phyloP scores from a whole-genome alignment of 1,140 invertebrate species.

The Cyphomyrmex costatus region DNA sequence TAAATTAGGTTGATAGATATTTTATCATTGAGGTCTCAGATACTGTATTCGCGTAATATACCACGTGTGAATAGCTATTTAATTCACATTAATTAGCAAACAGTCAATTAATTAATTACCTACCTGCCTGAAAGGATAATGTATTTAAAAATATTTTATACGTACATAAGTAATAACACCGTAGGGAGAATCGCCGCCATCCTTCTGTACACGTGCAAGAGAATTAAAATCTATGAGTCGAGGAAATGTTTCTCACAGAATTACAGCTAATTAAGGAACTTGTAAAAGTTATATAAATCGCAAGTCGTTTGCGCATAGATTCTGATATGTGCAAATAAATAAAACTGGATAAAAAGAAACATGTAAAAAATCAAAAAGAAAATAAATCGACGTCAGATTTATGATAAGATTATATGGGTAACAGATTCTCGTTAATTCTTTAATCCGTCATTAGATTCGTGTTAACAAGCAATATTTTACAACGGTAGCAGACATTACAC shows the following conservation, averaged over 20 bases:
- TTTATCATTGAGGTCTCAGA: conserved; percentile 18
- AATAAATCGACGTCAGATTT: conserved; percentile 1
- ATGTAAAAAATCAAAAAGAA: not conserved
- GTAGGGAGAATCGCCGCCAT: not conserved
- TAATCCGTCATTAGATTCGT: conserved; percentile 65
- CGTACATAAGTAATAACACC: conserved; percentile 40
- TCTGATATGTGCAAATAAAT: conserved; percentile 21
- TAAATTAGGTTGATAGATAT: conserved; percentile 32
- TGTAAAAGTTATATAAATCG: not conserved
- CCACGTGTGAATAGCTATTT: conserved; percentile 22
- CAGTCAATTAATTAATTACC: conserved; percentile 47
- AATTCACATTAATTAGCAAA: conserved; percentile 52
- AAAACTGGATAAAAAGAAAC: not conserved
- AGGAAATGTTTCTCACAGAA: conserved; percentile 44
- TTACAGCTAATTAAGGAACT: conserved; percentile 43
- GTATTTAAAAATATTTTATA: conserved; percentile 29
- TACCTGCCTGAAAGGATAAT: not conserved
- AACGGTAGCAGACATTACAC: conserved; percentile 27
- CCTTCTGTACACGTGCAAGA: conserved; percentile 18
- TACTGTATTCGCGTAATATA: conserved; percentile 41
- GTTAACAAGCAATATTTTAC: conserved; percentile 70
- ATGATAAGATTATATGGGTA: conserved; percentile 2
- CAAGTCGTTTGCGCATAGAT: not conserved
- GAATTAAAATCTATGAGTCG: conserved; percentile 45
- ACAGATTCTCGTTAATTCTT: conserved; percentile 50